These are phyloP conservation scores for Leptoteleia sp. DNA, from an alignment of 1,140 invertebrate species.

Conservation along the genomic window DNA sequence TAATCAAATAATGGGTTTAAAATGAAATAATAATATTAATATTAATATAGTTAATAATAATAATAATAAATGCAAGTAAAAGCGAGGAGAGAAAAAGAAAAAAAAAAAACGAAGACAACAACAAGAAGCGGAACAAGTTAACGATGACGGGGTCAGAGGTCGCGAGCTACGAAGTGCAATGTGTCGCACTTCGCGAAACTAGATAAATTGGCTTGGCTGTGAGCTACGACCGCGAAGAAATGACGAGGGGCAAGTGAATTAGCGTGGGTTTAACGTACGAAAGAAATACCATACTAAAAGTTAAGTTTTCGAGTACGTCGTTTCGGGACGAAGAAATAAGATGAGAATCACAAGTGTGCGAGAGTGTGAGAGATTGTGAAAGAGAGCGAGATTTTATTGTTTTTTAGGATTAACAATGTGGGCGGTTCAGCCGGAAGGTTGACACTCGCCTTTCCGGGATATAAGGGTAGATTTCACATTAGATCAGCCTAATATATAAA, in stretches of 20 bases:
- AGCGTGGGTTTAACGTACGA: neutral
- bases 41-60: too few relatives aligned
- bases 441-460: conserved; percentile 74
- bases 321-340: neutral
- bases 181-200: conserved; percentile 48
- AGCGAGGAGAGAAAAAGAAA: conserved; percentile 4
- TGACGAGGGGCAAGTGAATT: conserved; percentile 24
- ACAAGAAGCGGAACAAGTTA: too few relatives aligned
- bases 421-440: conserved; percentile 53
- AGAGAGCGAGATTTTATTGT: conserved; percentile 50
- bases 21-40: too few relatives aligned
- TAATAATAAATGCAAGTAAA: conserved; percentile 14
- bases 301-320: too few relatives aligned
- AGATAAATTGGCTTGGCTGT: conserved; percentile 74
- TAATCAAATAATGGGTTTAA: conserved; percentile 55
- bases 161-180: conserved; percentile 27
- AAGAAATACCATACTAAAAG: too few relatives aligned
- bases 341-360: conserved; percentile 30
- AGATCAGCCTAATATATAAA: conserved; percentile 77
- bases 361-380: conserved; percentile 49
- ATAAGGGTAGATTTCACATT: conserved; percentile 80
- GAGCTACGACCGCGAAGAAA: conserved; percentile 63
- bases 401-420: conserved; percentile 62
- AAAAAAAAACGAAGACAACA: too few relatives aligned
- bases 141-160: conserved; percentile 22